phyloP scores from a whole-genome alignment of 1,140 invertebrate species.

The Lycorma delicatula region DNA sequence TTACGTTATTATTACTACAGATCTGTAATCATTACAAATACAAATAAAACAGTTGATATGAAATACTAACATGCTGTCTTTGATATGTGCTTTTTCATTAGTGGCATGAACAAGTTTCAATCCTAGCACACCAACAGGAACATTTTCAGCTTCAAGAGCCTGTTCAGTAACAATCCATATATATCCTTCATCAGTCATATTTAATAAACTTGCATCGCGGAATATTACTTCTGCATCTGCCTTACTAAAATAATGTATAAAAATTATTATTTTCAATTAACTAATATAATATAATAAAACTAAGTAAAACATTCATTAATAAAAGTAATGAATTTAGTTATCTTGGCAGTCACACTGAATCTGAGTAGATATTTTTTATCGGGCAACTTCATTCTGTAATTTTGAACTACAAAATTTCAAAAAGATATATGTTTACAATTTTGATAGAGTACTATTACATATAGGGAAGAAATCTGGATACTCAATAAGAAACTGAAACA shows the following conservation, averaged over 20 bases:
- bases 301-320: conserved; percentile 12
- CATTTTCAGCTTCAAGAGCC: conserved; percentile 74
- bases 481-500: too few relatives aligned
- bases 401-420: too few relatives aligned
- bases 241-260: conserved; percentile 61
- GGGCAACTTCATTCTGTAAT: too few relatives aligned
- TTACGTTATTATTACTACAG: too few relatives aligned
- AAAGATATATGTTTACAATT: too few relatives aligned
- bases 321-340: not conserved
- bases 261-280: conserved; percentile 2
- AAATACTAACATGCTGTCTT: conserved; percentile 73
- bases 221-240: conserved; percentile 86
- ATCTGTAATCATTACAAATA: too few relatives aligned
- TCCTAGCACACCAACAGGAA: conserved; percentile 79
- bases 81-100: conserved; percentile 81
- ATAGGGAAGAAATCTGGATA: too few relatives aligned
- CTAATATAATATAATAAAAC: not conserved
- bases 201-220: conserved; percentile 70
- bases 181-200: conserved; percentile 84
- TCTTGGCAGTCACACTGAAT: not conserved
- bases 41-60: too few relatives aligned
- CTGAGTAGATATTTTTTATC: not conserved
- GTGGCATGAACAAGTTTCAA: conserved; percentile 80
- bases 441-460: too few relatives aligned
- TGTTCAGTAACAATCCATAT: conserved; percentile 98